Percentiles rank a stretch among this genome's conserved stretches.
phyloP scores from a whole-genome alignment of 1,140 invertebrate species.

The Melanaphis sacchari region DNA sequence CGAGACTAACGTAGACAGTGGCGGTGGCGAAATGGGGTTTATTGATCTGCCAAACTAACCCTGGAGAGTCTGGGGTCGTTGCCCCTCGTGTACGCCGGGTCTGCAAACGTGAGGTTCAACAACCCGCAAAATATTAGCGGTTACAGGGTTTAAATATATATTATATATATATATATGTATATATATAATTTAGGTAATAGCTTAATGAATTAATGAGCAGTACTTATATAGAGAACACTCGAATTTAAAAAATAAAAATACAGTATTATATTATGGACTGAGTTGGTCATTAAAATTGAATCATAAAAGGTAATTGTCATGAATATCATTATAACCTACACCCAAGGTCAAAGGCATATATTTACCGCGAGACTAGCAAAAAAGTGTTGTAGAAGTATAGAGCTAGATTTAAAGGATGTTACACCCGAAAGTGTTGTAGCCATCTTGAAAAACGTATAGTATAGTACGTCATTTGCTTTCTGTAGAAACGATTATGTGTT shows the following conservation, averaged over 20 bases:
- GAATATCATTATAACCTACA: too few relatives aligned
- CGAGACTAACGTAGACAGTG: neutral
- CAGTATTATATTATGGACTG: neutral
- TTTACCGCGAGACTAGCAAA: neutral
- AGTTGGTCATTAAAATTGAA: neutral
- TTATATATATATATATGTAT: neutral
- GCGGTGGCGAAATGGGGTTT: conserved; percentile 33
- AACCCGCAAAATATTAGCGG: conserved; percentile 5
- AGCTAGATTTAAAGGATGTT: too few relatives aligned
- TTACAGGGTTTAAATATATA: neutral
- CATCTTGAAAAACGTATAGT: too few relatives aligned
- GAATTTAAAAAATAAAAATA: neutral
- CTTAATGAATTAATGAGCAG: neutral
- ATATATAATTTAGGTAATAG: neutral
- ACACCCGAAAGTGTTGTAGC: too few relatives aligned
- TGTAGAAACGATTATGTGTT: too few relatives aligned
- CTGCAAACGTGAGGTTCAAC: conserved; percentile 46
- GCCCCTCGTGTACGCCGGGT: conserved; percentile 20
- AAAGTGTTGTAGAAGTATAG: neutral
- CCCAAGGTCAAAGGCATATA: neutral
- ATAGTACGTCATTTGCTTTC: too few relatives aligned
- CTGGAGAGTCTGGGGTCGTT: conserved; percentile 56
- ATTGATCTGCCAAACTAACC: conserved; percentile 47
- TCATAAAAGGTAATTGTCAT: neutral
- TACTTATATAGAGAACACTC: neutral